These are phyloP conservation scores for Heterotis niloticus DNA, from an alignment of 2,113 vertebrate genomes.

Conservation along the genomic window DNA sequence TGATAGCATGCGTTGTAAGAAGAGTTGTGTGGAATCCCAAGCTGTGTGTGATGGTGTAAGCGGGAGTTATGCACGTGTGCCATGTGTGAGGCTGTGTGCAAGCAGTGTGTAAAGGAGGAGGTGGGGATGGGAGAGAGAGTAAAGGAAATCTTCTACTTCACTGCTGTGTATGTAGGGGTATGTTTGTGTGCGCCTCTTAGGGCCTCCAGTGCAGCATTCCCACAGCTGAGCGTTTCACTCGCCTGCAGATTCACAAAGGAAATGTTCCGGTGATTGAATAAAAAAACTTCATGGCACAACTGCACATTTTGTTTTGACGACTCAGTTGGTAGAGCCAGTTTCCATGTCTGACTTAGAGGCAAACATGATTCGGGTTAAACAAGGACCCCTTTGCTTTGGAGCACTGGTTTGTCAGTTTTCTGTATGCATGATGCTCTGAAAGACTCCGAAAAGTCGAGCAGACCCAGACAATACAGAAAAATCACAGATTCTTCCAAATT, in stretches of 20 bases:
- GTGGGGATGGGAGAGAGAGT: neutral
- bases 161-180: neutral
- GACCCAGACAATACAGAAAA: neutral
- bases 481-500: neutral
- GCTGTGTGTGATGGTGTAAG: too few relatives aligned
- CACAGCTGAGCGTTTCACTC: neutral
- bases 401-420: too few relatives aligned
- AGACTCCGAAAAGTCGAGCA: neutral
- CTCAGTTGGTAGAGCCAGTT: neutral
- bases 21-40: too few relatives aligned
- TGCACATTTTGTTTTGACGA: neutral
- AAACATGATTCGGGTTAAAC: neutral
- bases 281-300: neutral
- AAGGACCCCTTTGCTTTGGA: neutral
- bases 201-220: neutral
- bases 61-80: neutral
- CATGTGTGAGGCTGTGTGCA: neutral
- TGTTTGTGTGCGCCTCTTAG: constrained; percentile 1
- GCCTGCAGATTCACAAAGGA: constrained; percentile 14
- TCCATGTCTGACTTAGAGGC: neutral
- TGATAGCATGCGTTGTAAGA: too few relatives aligned
- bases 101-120: neutral
- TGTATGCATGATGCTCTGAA: too few relatives aligned
- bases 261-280: neutral
- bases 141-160: too few relatives aligned